Conservation (phyloP, 2,888 invertebrate genomes). For the Platypus cylindrus region DNA sequence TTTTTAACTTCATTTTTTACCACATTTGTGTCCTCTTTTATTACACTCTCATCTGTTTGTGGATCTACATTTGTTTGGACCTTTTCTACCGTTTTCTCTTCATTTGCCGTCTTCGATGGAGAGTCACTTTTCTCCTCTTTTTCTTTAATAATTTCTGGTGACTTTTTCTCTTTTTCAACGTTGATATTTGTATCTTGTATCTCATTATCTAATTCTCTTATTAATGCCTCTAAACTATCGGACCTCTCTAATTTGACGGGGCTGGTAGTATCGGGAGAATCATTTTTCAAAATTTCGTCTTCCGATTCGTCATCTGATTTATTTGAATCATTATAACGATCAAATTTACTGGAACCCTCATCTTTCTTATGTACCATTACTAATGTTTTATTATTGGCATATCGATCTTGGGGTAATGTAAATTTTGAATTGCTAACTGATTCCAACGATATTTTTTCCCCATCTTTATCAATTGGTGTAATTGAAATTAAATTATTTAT, state of each 20-base stretch:
- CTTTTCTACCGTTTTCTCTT: slow-evolving; percentile 12
- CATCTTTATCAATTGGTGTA: slow-evolving; percentile 32
- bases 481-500: slow-evolving; percentile 41
- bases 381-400: not conserved
- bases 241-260: slow-evolving; percentile 33
- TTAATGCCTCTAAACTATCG: slow-evolving; percentile 39
- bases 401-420: slow-evolving; percentile 29
- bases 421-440: slow-evolving; percentile 20
- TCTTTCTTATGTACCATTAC: slow-evolving; percentile 7
- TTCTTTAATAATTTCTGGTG: slow-evolving; percentile 17
- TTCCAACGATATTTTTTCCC: slow-evolving; percentile 15
- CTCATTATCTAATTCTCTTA: slow-evolving; percentile 41
- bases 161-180: slow-evolving; percentile 11
- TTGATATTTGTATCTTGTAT: slow-evolving; percentile 23
- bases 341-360: slow-evolving; percentile 35
- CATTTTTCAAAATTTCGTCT: slow-evolving; percentile 24
- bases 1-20: slow-evolving; percentile 6
- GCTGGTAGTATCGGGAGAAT: slow-evolving; percentile 13
- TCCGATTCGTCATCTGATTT: slow-evolving; percentile 36
- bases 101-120: slow-evolving; percentile 8
- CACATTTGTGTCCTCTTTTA: slow-evolving; percentile 3
- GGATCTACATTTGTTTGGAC: slow-evolving; percentile 12
- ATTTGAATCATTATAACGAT: slow-evolving; percentile 38
- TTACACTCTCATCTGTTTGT: slow-evolving; percentile 12
- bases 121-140: slow-evolving; percentile 19